Evolutionary conservation across 2,888 invertebrate species (phyloP), one percentile per base, ranked within the genome.

Genomic region (Blera fallax): DNA sequence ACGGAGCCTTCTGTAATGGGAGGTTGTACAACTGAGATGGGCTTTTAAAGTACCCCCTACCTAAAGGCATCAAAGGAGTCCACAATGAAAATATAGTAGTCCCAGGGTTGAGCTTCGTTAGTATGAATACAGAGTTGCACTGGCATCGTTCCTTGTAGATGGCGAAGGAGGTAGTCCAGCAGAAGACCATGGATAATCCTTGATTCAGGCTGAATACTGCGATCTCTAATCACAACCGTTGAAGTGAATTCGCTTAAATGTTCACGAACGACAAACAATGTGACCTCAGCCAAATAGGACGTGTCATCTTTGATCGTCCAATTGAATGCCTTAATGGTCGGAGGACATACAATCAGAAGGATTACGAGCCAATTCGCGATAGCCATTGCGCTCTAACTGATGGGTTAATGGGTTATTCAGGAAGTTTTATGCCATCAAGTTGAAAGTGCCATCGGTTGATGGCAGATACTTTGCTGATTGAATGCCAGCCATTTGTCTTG

Each of bases 31-130:
- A 8, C 1, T 11, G 0, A 14, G 4, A 37, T 37, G 37, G 37
- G 1, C 8, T 5, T 40, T 3, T 7, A 37, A 10, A 14, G 1
- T 10, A 21, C 16, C 6, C 24, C 88, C 88, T 67, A 90, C 90
- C 82, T 72, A 40, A 91, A 91, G 0, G 90, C 87, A 2, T 64
- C 24, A 2, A 79, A 27, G 0, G 88, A 78, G 18, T 90, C 90
- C 21, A 90, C 88, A 58, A 91, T 87, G 50, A 91, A 89, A 1
- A 91, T 82, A 32, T 90, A 88, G 24, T 90, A 85, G 7, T 88
- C 88, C 79, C 83, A 87, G 0, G 88, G 88, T 0, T 88, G 82
- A 8, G 87, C 87, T 10, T 81, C 60, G 0, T 87, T 62, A 5
- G 50, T 40, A 0, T 87, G 87, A 34, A 87, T 79, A 32, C 76